These are phyloP conservation scores for Nemotelus nigrinus DNA, from an alignment of 2,888 invertebrate genomes.

Conservation along the genomic window DNA sequence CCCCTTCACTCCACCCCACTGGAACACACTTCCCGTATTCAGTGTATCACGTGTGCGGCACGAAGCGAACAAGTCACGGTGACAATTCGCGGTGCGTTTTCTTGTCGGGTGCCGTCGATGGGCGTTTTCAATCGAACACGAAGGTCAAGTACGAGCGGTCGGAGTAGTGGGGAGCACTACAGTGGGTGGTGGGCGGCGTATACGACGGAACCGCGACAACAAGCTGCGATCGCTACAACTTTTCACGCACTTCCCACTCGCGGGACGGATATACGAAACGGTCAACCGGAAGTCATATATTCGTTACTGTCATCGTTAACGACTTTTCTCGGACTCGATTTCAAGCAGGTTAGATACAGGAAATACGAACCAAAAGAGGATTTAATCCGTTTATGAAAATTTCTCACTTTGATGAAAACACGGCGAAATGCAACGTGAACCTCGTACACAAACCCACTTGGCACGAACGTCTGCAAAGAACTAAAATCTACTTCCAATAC, in stretches of 20 bases:
- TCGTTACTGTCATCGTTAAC: slow-evolving; percentile 19
- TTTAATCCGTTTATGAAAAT: too few relatives aligned
- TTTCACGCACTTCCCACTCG: slow-evolving; percentile 32
- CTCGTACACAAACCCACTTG: slow-evolving; percentile 16
- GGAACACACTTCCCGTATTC: not conserved
- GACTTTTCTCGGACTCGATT: too few relatives aligned
- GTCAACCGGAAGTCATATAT: slow-evolving; percentile 7
- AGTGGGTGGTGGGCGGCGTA: slow-evolving; percentile 42
- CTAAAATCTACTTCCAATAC: slow-evolving; percentile 20
- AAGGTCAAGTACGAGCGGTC: slow-evolving; percentile 41
- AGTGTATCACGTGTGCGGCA: slow-evolving; percentile 20
- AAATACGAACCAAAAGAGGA: too few relatives aligned
- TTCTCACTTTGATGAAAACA: too few relatives aligned
- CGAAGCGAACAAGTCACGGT: slow-evolving; percentile 5
- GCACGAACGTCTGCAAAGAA: slow-evolving; percentile 42
- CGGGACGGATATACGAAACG: slow-evolving; percentile 3
- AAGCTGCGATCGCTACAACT: slow-evolving; percentile 12
- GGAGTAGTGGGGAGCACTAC: not conserved
- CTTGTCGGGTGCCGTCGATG: slow-evolving; percentile 40
- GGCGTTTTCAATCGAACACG: slow-evolving; percentile 38
- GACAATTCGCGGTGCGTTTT: slow-evolving; percentile 37
- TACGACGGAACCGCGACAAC: slow-evolving; percentile 19
- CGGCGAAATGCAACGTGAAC: not conserved
- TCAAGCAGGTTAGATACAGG: too few relatives aligned
- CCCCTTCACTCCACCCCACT: not conserved